phyloP scores from a whole-genome alignment of 2,888 invertebrate genomes.

The Leptothorax acervorum region DNA sequence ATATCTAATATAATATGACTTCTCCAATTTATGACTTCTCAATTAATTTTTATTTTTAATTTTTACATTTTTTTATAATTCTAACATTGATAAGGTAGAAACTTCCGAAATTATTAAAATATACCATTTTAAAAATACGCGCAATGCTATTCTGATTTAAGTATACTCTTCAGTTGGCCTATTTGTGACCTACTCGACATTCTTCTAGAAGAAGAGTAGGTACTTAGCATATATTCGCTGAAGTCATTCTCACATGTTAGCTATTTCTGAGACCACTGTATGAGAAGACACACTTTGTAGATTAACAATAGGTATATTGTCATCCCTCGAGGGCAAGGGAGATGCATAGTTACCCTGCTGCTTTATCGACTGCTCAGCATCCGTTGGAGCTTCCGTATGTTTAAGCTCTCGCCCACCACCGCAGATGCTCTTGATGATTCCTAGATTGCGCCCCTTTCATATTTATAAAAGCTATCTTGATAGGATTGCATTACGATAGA shows the following conservation, averaged over 20 bases:
- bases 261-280: not conserved
- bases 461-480: not conserved
- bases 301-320: slow-evolving; percentile 54
- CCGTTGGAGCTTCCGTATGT: slow-evolving; percentile 39
- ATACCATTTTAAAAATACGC: not conserved
- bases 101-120: not conserved
- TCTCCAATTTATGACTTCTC: not conserved
- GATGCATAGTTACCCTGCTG: slow-evolving; percentile 41
- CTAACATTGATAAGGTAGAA: slow-evolving; percentile 57
- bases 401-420: slow-evolving; percentile 26
- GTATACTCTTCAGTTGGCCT: not conserved
- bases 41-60: not conserved
- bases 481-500: not conserved
- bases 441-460: slow-evolving; percentile 55
- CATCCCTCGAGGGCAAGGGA: slow-evolving; percentile 30
- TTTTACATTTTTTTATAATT: not conserved
- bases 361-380: slow-evolving; percentile 66
- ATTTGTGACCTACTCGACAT: not conserved
- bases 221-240: slow-evolving; percentile 17
- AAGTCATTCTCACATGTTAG: not conserved
- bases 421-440: slow-evolving; percentile 31
- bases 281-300: slow-evolving; percentile 45
- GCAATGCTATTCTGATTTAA: not conserved
- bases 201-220: not conserved
- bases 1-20: not conserved